Evolutionary conservation across 2,113 vertebrate genomes (phyloP).

Genomic region (Camelus bactrianus): DNA sequence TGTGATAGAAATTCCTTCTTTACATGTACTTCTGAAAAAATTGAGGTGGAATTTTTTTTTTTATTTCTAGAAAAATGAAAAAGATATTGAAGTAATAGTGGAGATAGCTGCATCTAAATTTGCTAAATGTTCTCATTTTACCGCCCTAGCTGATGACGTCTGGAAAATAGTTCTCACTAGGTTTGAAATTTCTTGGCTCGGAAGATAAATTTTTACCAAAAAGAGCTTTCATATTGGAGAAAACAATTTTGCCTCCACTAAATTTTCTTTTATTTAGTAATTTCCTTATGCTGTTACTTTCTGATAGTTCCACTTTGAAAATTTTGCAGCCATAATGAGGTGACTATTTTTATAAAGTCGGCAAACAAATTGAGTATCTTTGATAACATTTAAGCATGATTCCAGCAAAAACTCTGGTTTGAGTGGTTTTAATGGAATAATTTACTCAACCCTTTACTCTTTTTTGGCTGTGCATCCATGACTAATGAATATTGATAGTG

Average conservation of each 20-base stretch:
- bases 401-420: neutral
- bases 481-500: neutral
- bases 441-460: neutral
- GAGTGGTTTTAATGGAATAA: neutral
- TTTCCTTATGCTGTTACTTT: constrained; percentile 1
- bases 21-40: neutral
- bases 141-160: neutral
- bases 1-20: neutral
- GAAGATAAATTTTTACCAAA: neutral
- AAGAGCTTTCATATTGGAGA: neutral
- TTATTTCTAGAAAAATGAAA: neutral
- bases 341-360: constrained; percentile 11
- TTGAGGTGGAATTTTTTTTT: neutral
- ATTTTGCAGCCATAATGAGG: neutral
- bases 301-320: neutral
- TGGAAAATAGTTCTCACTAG: neutral
- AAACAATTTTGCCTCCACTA: neutral
- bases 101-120: neutral
- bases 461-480: neutral
- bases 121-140: neutral
- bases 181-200: neutral
- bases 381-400: neutral
- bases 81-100: neutral
- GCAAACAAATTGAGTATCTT: constrained; percentile 18
- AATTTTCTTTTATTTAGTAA: neutral